Base-by-base conservation (phyloP, 2,888 invertebrate species). In the Leucozona laternaria region DNA sequence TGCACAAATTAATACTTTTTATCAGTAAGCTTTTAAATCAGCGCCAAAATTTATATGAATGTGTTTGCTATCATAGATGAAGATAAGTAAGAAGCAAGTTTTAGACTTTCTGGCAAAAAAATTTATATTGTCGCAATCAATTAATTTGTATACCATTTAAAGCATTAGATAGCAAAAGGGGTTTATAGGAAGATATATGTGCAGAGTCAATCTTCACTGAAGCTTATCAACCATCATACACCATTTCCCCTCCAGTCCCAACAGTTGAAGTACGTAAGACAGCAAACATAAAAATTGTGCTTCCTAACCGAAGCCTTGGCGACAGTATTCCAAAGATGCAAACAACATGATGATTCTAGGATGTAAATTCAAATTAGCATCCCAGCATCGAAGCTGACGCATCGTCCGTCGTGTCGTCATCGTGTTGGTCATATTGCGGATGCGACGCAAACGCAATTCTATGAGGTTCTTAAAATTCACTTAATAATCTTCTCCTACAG, bases 401-500 rank as follows among this genome's bases (percentile, higher is more conserved):
- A 78, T 71, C 78, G 31, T n/a, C n/a, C n/a, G n/a, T n/a, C n/a
- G n/a, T n/a, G n/a, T n/a, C n/a, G n/a, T n/a, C n/a, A n/a, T n/a
- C 31, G 31, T 31, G 31, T 31, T 2, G 0, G 20, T 66, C 50
- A 11, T 66, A 50, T 66, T 43, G 34, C 50, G 34, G 50, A 34
- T 66, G 50, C 17, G 20, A 64, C 48, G 34, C 17, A 22, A 25
- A 28, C 55, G 55, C 37, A 28, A 4, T 17, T 20, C 15, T 45
- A 50, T 68, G 31, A 28, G 37, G 57, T 43, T 71, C 48, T 55
- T 45, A 71, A 75, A 73, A 82, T 81, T 70, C 82, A 86, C 75
- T 82, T 66, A 86, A 82, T 81, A 82, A 81, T 78, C 82, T 81
- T 66, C 73, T 75, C 48, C 70, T 28, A 4, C 6, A 5, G 4